Base-by-base conservation (phyloP, 2,797 vertebrate genomes). In the Trematomus bernacchii region DNA sequence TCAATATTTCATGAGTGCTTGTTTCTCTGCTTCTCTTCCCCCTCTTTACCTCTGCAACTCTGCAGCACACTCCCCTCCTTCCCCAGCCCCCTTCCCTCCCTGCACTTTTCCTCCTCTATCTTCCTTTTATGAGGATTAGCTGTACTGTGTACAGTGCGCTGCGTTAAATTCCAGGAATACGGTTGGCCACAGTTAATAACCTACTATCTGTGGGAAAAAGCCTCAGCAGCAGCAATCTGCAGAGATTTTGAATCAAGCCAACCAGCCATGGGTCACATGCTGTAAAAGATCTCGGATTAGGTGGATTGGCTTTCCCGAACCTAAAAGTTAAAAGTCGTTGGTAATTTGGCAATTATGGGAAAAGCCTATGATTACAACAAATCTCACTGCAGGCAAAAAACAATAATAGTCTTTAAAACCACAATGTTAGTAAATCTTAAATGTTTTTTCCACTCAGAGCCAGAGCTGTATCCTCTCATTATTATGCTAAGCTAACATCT, bases 111-210 rank as follows among this genome's bases (percentile, higher is more conserved):
- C 46, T 40, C 21, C 54, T 66, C 76, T 2, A 80, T 83, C 71
- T 70, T 60, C 64, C 64, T 90, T 85, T 88, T 67, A 75, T 81
- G 66, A 78, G 90, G 91, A 92, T 93, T 93, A 93, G 76, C 82
- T 86, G 84, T 76, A 19, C 85, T 18, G 68, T 16, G 72, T 77
- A 77, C 68, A 72, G 66, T 82, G 80, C 52, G 61, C 63, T 80
- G 80, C 52, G 59, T n/a, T 77, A 42, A 83, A 91, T 92, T 92
- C 91, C 93, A 71, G 88, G 80, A 92, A 91, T 76, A 87, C 54
- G 37, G 37, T 71, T 9, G 33, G 33, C 33, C 80, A 44, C 80
- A 44, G 51, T 88, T 90, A 90, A 90, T 91, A 90, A 89, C 81
- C 61, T 59, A 70, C 82, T 84, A 73, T 86, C 88, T 76, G 79